Conservation (phyloP, 2,797 vertebrate genomes). For the Vespertilio murinus region DNA sequence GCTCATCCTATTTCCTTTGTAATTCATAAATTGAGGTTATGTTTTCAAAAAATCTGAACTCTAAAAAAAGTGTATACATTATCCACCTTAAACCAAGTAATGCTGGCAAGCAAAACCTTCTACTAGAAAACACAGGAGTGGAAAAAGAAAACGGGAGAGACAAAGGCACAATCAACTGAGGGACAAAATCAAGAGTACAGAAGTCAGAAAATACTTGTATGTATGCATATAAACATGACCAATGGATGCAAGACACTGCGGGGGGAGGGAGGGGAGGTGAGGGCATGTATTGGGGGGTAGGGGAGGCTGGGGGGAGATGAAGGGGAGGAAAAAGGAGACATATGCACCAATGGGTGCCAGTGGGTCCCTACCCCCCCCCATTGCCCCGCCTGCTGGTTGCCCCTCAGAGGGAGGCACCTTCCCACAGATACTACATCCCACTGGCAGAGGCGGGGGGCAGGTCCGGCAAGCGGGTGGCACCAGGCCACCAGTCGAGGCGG, state of each 20-base stretch:
- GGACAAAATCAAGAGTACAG: neutral
- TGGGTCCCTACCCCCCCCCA: too few relatives aligned
- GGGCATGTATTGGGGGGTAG: too few relatives aligned
- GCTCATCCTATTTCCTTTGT: neutral
- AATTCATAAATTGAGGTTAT: neutral
- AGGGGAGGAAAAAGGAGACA: too few relatives aligned
- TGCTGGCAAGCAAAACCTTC: neutral
- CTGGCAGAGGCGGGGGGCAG: rapidly evolving
- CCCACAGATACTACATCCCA: too few relatives aligned
- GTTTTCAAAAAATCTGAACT: neutral
- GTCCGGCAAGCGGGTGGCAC: too few relatives aligned
- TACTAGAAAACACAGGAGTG: neutral
- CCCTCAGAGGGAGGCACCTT: too few relatives aligned
- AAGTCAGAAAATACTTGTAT: neutral
- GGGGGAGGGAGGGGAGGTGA: too few relatives aligned
- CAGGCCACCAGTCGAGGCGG: too few relatives aligned
- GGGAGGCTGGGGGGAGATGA: too few relatives aligned
- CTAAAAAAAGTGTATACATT: neutral
- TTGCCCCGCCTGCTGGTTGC: rapidly evolving
- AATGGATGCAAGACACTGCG: too few relatives aligned
- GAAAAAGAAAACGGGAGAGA: neutral
- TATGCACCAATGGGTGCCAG: too few relatives aligned
- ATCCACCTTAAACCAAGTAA: neutral
- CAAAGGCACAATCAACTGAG: neutral
- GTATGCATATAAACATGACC: too few relatives aligned